Base-by-base conservation (phyloP, 2,113 vertebrate species). In the Scortum barcoo region DNA sequence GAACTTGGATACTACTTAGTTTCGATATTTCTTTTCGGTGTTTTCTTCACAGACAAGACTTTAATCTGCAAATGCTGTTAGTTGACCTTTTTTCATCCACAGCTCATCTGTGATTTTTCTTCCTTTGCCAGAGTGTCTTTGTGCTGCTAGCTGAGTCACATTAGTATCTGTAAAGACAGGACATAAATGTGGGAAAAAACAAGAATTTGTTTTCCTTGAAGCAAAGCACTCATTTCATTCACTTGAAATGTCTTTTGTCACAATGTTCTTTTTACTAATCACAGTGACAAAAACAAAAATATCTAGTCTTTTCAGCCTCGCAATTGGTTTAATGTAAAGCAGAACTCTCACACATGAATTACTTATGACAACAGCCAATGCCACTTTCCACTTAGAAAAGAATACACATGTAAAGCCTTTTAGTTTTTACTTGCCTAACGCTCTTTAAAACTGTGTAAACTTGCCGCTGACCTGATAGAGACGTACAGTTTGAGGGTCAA, bases 61-160 rank as follows among this genome's bases (percentile, higher is more conserved):
- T 40, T 67, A 5, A 50, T 81, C 71, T 68, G 7, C 13, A 33
- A 69, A 66, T 20, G 48, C 56, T 81, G 30, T 24, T 36, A 42
- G 61, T 19, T 73, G 70, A 69, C 70, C 82, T 74, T 62, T 33
- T 68, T 78, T 72, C 13, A 53, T 60, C 24, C 51, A 42, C 26
- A 36, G 42, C 24, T 74, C n/a, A 24, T 10, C 36, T 8, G 46
- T 44, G 2, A 58, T 66, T 72, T 72, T 22, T 73, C 36, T 53
- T 58, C 36, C 26, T 73, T 61, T 40, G 36, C 22, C n/a, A 61
- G 9, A 3, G 5, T 68, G 71, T 75, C 53, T 40, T 56, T 40
- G 20, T 63, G 58, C 22, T 26, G 2, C 46, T 50, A 11, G 16
- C 24, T 67, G 20, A 57, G 38, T 73, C 24, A 0, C 46, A 58